These are phyloP conservation scores for Odontocerum albicorne DNA, from an alignment of 2,888 invertebrate genomes.

Conservation along the genomic window DNA sequence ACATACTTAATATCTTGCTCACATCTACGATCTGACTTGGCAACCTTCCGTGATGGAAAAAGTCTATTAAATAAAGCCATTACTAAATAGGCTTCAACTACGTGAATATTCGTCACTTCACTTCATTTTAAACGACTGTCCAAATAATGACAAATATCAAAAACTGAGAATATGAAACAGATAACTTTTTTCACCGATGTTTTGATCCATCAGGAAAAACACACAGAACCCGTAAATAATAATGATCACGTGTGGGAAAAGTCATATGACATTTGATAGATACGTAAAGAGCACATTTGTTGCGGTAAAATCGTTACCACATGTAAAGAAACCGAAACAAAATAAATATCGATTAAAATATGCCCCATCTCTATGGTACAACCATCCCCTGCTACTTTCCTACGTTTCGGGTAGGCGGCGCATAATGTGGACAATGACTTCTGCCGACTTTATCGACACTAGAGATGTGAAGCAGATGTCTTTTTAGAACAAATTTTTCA, in stretches of 20 bases:
- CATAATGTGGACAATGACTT: neutral
- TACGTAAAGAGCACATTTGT: neutral
- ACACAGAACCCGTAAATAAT: slow-evolving; percentile 29
- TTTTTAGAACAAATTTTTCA: no score
- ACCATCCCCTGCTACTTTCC: no score
- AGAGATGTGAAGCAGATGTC: no score
- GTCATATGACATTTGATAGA: slow-evolving; percentile 34
- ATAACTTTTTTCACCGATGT: slow-evolving; percentile 8
- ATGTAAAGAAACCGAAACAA: no score
- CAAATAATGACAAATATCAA: no score
- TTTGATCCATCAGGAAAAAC: slow-evolving; percentile 22
- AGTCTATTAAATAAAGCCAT: slow-evolving; percentile 79
- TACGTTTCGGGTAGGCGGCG: no score
- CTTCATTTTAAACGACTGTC: slow-evolving; percentile 18
- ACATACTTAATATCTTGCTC: slow-evolving; percentile 25
- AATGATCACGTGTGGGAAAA: slow-evolving; percentile 32
- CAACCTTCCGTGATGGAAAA: slow-evolving; percentile 63
- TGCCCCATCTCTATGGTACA: no score
- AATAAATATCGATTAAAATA: no score
- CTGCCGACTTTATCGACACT: neutral
- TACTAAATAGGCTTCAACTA: slow-evolving; percentile 40
- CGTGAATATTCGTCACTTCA: slow-evolving; percentile 10
- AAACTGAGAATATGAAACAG: no score
- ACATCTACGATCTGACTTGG: slow-evolving; percentile 40
- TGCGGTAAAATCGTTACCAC: no score